Percentiles rank a stretch among this genome's conserved stretches.
Evolutionary conservation across 2,797 vertebrate species (phyloP).

Genomic region (Hybognathus amarus): DNA sequence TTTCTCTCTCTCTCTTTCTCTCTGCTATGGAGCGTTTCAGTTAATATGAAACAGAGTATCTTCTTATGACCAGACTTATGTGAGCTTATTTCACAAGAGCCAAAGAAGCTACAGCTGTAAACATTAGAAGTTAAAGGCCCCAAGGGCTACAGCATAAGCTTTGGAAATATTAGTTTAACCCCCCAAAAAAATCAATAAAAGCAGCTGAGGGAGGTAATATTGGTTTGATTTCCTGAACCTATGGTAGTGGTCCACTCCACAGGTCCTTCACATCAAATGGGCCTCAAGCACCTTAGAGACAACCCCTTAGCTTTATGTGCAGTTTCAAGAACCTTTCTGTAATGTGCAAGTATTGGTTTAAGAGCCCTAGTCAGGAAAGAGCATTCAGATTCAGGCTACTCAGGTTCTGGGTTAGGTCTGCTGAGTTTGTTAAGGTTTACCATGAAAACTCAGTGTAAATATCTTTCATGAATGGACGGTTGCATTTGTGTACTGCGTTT

Average conservation of each 20-base stretch:
- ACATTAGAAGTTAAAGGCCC: not conserved
- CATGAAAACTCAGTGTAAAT: not conserved
- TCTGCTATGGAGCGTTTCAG: not conserved
- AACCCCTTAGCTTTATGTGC: conserved; percentile 4
- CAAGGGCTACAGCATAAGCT: not conserved
- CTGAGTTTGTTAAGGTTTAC: not conserved
- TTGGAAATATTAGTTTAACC: not conserved
- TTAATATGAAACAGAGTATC: not conserved
- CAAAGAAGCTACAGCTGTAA: not conserved
- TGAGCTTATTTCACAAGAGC: not conserved
- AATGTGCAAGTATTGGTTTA: conserved; percentile 4
- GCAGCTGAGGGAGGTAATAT: not conserved
- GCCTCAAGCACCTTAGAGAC: conserved; percentile 6
- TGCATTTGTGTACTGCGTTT: no score
- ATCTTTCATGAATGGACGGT: not conserved
- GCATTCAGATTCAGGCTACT: conserved; percentile 3
- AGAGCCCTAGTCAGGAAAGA: conserved; percentile 28
- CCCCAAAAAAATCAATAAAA: not conserved
- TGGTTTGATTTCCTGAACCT: conserved; percentile 11
- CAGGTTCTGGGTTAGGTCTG: not conserved
- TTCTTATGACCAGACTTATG: not conserved
- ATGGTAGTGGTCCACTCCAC: conserved; percentile 11
- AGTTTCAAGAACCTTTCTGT: conserved; percentile 24
- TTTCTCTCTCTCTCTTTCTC: not conserved
- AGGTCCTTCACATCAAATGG: conserved; percentile 18